Base-by-base conservation (phyloP, 1,140 invertebrate species). In the Hydropsyche tenuis region DNA sequence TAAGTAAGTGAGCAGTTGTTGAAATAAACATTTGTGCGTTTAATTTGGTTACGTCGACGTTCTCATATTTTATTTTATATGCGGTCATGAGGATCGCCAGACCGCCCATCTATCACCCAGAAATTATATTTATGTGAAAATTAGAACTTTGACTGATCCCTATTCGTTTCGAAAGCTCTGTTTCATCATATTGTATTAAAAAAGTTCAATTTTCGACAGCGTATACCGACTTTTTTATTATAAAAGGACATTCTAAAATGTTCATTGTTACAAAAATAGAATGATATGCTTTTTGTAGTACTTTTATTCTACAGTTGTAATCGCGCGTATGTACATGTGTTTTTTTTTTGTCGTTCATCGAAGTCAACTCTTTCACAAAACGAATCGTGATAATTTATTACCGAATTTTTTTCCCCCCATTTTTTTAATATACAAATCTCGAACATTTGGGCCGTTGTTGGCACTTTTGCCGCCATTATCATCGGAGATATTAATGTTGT, bases 41-140 rank as follows among this genome's bases (percentile, higher is more conserved):
- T 70, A 70, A 70, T 70, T 70, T 70, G 46, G 68, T 70, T 70
- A 70, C 68, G 68, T 70, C 68, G 68, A 25, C 68, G 30, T 70
- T 70, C 68, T 25, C 68, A 70, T 70, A 70, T 70, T 70, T 70
- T 46, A 70, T 46, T 18, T 37, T 9, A 37, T 37, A 37, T 9
- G 9, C 3, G 30, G 30, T 37, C 30, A 9, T 37, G 30, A 37
- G 14, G 45, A 25, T 18, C 66, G 53, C 53, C 46, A 22, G 30
- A 51, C 22, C 25, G 22, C 46, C 42, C 22, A 70, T 70, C 68
- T 56, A 70, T 70, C 68, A 70, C 46, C 53, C 30, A 25, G 48
- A 30, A 37, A 37, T 9, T 3, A 9, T 37, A 9, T 37, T 3
- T 9, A 37, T 37, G 30, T 37, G 30, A 37, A 37, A 37, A 37